phyloP scores from a whole-genome alignment of 2,113 vertebrate genomes.

The Procapra przewalskii region DNA sequence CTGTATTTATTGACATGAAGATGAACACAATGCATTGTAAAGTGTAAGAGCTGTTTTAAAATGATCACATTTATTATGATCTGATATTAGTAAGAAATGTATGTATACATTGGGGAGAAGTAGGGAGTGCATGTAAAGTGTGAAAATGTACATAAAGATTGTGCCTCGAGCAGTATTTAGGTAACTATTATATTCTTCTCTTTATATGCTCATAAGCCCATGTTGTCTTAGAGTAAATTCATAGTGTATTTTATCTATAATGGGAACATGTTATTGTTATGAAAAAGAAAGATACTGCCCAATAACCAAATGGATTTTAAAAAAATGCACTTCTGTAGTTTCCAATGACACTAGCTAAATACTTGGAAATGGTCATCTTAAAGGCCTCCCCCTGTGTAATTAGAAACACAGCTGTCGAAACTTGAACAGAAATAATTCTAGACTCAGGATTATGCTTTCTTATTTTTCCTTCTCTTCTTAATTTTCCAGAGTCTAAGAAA shows the following conservation, averaged over 20 bases:
- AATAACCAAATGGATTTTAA: neutral
- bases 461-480: conserved; percentile 52
- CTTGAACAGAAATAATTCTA: conserved; percentile 29
- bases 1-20: neutral
- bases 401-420: conserved; percentile 64
- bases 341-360: conserved; percentile 28
- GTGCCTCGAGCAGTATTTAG: neutral
- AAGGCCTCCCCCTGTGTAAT: conserved; percentile 33
- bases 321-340: neutral
- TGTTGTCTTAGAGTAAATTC: neutral
- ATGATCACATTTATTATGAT: neutral
- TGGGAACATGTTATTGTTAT: neutral
- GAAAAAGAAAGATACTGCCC: conserved; percentile 2
- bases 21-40: neutral
- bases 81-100: neutral
- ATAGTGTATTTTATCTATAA: neutral
- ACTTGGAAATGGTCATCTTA: conserved; percentile 25
- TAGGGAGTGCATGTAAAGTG: neutral
- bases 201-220: neutral
- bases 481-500: conserved; percentile 60
- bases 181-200: neutral
- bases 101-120: neutral
- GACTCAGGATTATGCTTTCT: conserved; percentile 55
- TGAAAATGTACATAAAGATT: neutral
- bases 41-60: neutral